Conservation (phyloP, 2,797 vertebrate species). For the Catostomus latipinnis region DNA sequence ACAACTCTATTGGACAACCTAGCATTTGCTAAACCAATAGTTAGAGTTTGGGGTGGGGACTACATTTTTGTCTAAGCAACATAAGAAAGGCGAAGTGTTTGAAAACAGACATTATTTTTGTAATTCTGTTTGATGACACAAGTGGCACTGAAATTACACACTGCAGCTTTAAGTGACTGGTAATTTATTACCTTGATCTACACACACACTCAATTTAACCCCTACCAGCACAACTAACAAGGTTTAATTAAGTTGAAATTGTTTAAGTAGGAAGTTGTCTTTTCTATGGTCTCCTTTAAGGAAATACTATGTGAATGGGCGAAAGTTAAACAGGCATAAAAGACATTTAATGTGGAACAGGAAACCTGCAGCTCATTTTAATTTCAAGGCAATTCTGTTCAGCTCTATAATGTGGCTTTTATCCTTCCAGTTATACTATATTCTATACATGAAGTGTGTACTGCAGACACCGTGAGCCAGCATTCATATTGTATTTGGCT, state of each 20-base stretch:
- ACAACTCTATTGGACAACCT: too few species aligned
- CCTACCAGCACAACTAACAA: background rate
- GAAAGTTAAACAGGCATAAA: background rate
- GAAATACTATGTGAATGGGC: background rate
- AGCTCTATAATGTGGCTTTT: background rate
- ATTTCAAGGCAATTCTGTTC: background rate
- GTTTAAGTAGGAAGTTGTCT: conserved; percentile 4
- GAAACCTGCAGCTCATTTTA: conserved; percentile 15
- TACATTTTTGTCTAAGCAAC: too few species aligned
- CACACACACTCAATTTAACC: background rate
- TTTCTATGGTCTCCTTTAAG: background rate
- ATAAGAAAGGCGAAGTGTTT: background rate
- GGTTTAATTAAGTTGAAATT: conserved; percentile 21
- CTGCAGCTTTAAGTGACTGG: background rate
- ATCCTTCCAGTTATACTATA: too few species aligned
- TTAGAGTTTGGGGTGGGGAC: too few species aligned
- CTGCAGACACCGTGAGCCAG: too few species aligned
- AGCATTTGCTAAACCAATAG: too few species aligned
- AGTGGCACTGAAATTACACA: background rate
- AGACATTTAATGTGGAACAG: background rate
- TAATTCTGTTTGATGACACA: background rate
- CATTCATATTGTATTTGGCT: too few species aligned
- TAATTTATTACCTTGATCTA: background rate
- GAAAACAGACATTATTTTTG: background rate
- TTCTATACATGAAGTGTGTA: too few species aligned